Percentiles rank a stretch among this genome's conserved stretches.
Evolutionary conservation across 1,140 invertebrate genomes (phyloP).

Genomic region (Oedothorax gibbosus): DNA sequence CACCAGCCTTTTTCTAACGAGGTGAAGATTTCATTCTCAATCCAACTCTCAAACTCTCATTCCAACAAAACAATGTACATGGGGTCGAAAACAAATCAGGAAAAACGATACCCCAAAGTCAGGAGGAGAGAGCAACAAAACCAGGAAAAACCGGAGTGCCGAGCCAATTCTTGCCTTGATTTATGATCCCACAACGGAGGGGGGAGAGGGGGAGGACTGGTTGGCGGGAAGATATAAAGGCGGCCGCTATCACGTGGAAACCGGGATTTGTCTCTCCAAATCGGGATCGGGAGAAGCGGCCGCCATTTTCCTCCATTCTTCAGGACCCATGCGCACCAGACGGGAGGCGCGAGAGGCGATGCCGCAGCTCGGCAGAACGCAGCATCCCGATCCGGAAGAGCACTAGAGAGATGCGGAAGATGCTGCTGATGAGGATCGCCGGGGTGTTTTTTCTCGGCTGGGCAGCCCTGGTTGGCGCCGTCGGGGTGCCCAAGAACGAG

Average conservation of each 20-base stretch:
- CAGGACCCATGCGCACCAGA: slow-evolving; percentile 35
- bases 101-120: no score
- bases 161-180: slow-evolving; percentile 28
- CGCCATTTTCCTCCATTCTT: slow-evolving; percentile 18
- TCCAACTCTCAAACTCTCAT: no score
- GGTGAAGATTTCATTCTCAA: no score
- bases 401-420: not conserved
- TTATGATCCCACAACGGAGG: slow-evolving; percentile 25
- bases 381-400: slow-evolving; percentile 8
- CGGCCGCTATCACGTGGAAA: slow-evolving; percentile 28
- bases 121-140: not conserved
- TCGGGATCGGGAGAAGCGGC: not conserved
- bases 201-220: not conserved
- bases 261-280: not conserved
- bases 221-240: slow-evolving; percentile 31
- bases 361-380: slow-evolving; percentile 20
- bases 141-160: not conserved
- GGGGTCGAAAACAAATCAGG: no score
- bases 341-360: slow-evolving; percentile 34
- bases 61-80: no score
- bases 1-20: no score
- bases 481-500: slow-evolving; percentile 49
- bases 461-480: slow-evolving; percentile 30
- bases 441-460: slow-evolving; percentile 19
- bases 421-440: not conserved